A percentile compares a stretch with the other conserved stretches of the same genome.
Evolutionary conservation across 2,888 invertebrate genomes (phyloP).

Genomic region (Pterobdella sp.): DNA sequence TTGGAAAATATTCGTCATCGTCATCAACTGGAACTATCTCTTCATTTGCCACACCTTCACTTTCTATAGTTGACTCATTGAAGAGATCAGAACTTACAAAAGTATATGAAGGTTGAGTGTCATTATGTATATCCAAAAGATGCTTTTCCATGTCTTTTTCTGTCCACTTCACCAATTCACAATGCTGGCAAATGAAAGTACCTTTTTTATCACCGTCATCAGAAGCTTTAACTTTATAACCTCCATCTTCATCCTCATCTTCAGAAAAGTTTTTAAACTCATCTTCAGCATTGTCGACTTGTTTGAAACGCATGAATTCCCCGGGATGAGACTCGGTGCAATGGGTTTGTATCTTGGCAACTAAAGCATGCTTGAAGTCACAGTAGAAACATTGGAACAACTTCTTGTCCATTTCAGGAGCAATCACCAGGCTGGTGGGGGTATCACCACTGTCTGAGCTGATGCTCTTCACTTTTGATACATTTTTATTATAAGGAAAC

Average conservation of each 20-base stretch:
- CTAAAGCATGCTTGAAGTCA: slow-evolving; percentile 30
- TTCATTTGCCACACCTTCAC: background rate
- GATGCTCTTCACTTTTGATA: background rate
- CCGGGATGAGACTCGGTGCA: slow-evolving; percentile 23
- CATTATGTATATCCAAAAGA: slow-evolving; percentile 15
- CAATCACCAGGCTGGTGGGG: slow-evolving; percentile 17
- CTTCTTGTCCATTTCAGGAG: slow-evolving; percentile 27
- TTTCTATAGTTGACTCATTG: background rate
- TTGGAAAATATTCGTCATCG: slow-evolving; percentile 14
- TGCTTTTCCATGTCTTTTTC: slow-evolving; percentile 21
- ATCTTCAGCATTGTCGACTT: slow-evolving; percentile 26
- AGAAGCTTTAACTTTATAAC: background rate
- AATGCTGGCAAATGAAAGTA: slow-evolving; percentile 27
- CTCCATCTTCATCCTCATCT: background rate
- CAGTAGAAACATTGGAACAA: slow-evolving; percentile 34
- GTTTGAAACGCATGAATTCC: slow-evolving; percentile 29
- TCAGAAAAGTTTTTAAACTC: slow-evolving; percentile 11
- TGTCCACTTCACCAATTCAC: slow-evolving; percentile 27
- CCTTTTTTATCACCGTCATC: slow-evolving; percentile 2
- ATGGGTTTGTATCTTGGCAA: slow-evolving; percentile 31
- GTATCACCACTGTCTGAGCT: background rate
- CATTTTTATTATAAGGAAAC: slow-evolving; percentile 10
- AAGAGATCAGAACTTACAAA: slow-evolving; percentile 12
- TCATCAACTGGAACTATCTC: background rate
- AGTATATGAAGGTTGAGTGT: background rate